Evolutionary conservation across 1,140 invertebrate genomes (phyloP), one percentile per base, ranked within the genome.

Genomic region (Ostrea edulis): DNA sequence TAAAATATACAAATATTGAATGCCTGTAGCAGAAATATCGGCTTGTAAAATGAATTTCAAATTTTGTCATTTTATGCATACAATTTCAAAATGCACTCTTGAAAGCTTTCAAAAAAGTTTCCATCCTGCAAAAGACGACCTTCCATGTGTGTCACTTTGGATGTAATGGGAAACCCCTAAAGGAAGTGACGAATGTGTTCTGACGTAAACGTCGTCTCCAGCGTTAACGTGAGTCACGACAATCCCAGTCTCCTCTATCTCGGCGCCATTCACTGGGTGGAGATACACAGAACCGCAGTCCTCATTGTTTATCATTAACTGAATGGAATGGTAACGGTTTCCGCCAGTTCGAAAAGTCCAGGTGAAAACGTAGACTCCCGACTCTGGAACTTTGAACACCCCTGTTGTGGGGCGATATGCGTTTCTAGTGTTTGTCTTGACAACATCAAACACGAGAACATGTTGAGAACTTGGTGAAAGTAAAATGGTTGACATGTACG

Each of bases 101-200:
- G n/a, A n/a, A 5, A 44, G 35, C 35, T 5, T 44, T 44, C 5
- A 44, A 17, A n/a, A 52, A 53, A 83, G 22, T 20, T 83, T 83
- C 44, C 82, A 83, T 83, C 82, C 82, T 53, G 82, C 82, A 53
- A 83, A 83, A 54, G 44, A 83, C 8, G 82, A 22, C n/a, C 53
- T 53, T 51, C 82, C 82, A 83, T 83, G n/a, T 7, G 12, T 14
- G 52, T 83, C 20, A 83, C 82, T 83, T 22, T 83, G 53, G 53
- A 83, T 83, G 25, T 77, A 77, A 25, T 77, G 68, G 14, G 25
- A 3, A 20, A 0, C 12, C 53, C 51, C 82, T 8, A n/a, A 5
- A 25, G 2, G 2, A 22, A 52, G 44, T 52, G 20, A 17, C 5
- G 51, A n/a, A 5, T 52, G 22, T 83, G 44, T 83, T 51, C 82